Evolutionary conservation across 1,140 invertebrate species (phyloP), one percentile per base, ranked within the genome.

Genomic region (Bombus vancouverensis): DNA sequence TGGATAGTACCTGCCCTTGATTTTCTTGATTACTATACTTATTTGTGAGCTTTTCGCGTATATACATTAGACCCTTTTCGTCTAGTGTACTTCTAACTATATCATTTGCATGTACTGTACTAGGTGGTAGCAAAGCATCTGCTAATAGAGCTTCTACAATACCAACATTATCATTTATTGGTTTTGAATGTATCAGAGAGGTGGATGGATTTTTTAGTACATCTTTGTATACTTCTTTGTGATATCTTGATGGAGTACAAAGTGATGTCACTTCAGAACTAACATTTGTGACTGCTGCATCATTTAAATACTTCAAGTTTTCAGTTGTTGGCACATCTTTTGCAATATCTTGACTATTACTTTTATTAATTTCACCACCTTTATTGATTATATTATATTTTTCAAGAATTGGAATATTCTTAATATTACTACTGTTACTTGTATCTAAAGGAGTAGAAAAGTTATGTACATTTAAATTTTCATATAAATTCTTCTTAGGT

Each of bases 21-120:
- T 88, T 88, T 10, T 92, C 88, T 77, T 87, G 81, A 2, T 77
- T 81, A 18, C 90, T 90, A 79, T 95, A 94, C 66, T 95, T 94
- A 34, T 92, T 85, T 34, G 90, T 88, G 12, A 95, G 91, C 88
- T 95, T 92, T 47, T 94, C 93, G 1, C 92, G 89, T 77, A 95
- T 94, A 73, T 88, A 94, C 4, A 71, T 89, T 34, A 95, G 76
- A 85, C 73, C 90, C 62, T 93, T 83, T 66, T 91, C 72, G 73
- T 94, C 92, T 28, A 95, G 85, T 59, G 93, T 94, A 74, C 95
- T 95, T 13, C 93, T 92, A 70, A 94, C 89, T 59, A 95, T 94
- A 68, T 94, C 93, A 42, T 85, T 83, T 3, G 86, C 62, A 47
- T 94, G 87, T 28, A 92, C 81, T 12, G 89, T 85, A 90, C 91